Conservation (phyloP, 2,113 vertebrate genomes). For the Neopipo cinnamomea region DNA sequence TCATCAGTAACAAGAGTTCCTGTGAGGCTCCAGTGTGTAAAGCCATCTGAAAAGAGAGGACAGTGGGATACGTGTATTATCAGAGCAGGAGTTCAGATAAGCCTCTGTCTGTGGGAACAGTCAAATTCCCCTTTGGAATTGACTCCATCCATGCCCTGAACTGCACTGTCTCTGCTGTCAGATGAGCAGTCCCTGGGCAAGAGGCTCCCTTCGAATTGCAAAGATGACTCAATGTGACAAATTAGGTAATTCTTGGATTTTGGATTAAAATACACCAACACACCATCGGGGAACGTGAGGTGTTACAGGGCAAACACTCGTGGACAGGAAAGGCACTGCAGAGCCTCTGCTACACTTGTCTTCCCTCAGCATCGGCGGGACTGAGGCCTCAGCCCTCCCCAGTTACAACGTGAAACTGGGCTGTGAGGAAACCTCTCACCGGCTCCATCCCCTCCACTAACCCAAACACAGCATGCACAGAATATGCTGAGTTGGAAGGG, state of each 20-base stretch:
- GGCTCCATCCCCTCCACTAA: neutral
- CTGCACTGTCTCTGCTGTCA: neutral
- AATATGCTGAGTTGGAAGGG: neutral
- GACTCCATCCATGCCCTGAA: neutral
- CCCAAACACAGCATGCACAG: accelerated
- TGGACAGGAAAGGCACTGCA: neutral
- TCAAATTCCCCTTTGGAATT: neutral
- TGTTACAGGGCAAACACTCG: neutral
- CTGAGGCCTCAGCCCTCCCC: neutral
- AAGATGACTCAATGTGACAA: accelerated
- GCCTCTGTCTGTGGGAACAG: accelerated
- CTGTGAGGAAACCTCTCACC: accelerated
- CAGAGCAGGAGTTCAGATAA: neutral
- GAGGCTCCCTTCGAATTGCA: neutral
- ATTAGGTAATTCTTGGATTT: neutral
- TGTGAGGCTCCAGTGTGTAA: constrained; percentile 91
- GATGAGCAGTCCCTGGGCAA: neutral
- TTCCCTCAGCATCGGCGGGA: neutral
- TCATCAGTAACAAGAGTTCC: constrained; percentile 83
- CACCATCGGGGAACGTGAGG: neutral
- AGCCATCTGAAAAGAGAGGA: constrained; percentile 78
- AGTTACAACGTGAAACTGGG: neutral
- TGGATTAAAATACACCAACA: neutral
- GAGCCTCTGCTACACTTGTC: neutral
- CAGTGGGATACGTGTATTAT: neutral